Base-by-base conservation (phyloP, 2,797 vertebrate species). In the Tragelaphus eurycerus region DNA sequence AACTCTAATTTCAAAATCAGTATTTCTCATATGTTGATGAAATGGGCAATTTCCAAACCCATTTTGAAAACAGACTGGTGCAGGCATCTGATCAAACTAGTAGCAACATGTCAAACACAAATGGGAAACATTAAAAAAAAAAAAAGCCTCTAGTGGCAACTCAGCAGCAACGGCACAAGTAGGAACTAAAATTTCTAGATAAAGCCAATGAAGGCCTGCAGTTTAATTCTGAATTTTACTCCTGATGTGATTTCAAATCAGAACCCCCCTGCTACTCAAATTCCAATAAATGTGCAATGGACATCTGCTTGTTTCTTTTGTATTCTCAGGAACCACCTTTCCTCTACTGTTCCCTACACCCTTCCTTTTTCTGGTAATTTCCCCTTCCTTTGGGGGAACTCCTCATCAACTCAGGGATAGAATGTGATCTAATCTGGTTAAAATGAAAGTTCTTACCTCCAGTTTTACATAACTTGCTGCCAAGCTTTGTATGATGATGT, bases 151-250 rank as follows among this genome's bases (percentile, higher is more conserved):
- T 46, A 97, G 46, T 10, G 95, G 59, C 93, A 48, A 54, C 54
- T 81, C 92, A 97, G 19, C 21, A 82, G 17, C 54, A 95, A 62
- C 27, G 17, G 71, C 38, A 86, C 16, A 90, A 85, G 19, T 11
- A 93, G 64, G 74, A 94, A 50, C 54, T 87, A 14, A 88, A 84
- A 78, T 92, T 34, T 96, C 48, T 81, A 13, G 76, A 4, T 83
- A 84, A 97, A 93, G 34, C 52, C 43, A 74, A 60, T 85, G 57
- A 95, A 4, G 55, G 81, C 52, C 96, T 86, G 17, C 46, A 97
- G 46, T 3, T 93, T 97, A 52, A 82, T 6, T 95, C 34, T 95
- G 52, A 97, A 92, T 67, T 88, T 97, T 50, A 89, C 5, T 97
- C 93, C 50, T 96, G 88, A 64, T 21, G 90, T 74, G 12, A 23